Evolutionary conservation across 2,797 vertebrate genomes (phyloP).

Genomic region (Rhinogobio ventralis): DNA sequence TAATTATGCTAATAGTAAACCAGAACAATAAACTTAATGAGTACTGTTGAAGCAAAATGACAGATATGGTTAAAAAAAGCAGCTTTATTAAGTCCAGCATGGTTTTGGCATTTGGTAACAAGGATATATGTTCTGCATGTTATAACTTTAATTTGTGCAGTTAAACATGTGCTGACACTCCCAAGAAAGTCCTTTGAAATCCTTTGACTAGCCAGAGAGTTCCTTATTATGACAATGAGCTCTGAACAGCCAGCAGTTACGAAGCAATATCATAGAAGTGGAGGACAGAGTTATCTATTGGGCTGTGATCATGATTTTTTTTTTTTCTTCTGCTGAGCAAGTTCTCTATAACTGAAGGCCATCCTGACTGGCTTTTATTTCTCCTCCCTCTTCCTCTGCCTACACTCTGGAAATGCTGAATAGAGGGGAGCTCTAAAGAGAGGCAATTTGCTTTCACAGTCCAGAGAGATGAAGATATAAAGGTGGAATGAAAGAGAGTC

Average conservation of each 20-base stretch:
- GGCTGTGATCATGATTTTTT: slow-evolving; percentile 25
- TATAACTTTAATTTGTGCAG: background rate
- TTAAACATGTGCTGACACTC: background rate
- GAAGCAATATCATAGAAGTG: background rate
- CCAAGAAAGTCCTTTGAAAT: background rate
- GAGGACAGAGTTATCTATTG: slow-evolving; percentile 1
- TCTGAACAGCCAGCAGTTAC: background rate
- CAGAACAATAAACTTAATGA: too few species aligned
- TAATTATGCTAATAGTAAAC: too few species aligned
- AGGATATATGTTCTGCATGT: background rate
- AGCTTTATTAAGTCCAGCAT: background rate
- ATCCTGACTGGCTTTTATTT: slow-evolving; percentile 50
- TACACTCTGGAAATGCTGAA: slow-evolving; percentile 50
- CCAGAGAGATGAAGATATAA: slow-evolving; percentile 36
- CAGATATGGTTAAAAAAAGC: too few species aligned
- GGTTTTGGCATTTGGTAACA: background rate
- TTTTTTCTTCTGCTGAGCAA: slow-evolving; percentile 29
- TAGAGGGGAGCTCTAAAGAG: slow-evolving; percentile 42
- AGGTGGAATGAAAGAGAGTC: slow-evolving; percentile 22
- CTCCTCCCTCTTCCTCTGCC: slow-evolving; percentile 47
- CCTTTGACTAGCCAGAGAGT: slow-evolving; percentile 1
- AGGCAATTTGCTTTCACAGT: slow-evolving; percentile 55
- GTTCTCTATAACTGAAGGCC: slow-evolving; percentile 48
- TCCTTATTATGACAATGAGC: slow-evolving; percentile 25
- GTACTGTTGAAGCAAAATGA: too few species aligned